phyloP scores from a whole-genome alignment of 1,140 invertebrate genomes.

The Brachionus calyciflorus region DNA sequence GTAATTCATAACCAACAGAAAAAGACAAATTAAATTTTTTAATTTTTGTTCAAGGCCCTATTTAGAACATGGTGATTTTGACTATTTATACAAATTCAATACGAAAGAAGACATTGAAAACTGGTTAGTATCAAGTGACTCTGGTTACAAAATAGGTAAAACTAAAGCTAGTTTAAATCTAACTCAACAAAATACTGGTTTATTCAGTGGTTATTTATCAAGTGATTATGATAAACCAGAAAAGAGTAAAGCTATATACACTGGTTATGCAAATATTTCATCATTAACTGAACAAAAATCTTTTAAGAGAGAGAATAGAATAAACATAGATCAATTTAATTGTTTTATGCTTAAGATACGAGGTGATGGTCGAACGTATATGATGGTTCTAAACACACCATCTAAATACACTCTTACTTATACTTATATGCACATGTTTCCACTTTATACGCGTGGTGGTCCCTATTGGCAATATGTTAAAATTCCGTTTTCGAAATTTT shows the following conservation, averaged over 20 bases:
- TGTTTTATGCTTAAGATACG: slow-evolving; percentile 77
- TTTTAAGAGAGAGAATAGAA: slow-evolving; percentile 9
- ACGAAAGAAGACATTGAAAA: slow-evolving; percentile 66
- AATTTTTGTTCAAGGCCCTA: background rate
- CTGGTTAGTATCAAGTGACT: slow-evolving; percentile 74
- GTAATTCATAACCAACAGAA: background rate
- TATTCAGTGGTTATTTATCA: slow-evolving; percentile 72
- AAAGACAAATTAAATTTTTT: background rate
- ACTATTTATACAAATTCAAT: slow-evolving; percentile 56
- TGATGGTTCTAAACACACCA: slow-evolving; percentile 70
- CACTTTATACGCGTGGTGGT: slow-evolving; percentile 83
- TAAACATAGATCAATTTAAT: slow-evolving; percentile 74
- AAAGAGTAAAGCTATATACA: slow-evolving; percentile 38
- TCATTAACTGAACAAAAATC: background rate
- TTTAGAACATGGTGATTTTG: slow-evolving; percentile 55
- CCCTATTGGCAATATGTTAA: slow-evolving; percentile 90
- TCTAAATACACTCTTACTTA: slow-evolving; percentile 74
- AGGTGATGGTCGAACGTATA: slow-evolving; percentile 84
- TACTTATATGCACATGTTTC: slow-evolving; percentile 78
- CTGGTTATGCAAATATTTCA: slow-evolving; percentile 32
- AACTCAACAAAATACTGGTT: slow-evolving; percentile 68
- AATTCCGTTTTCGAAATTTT: slow-evolving; percentile 94
- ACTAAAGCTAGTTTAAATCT: slow-evolving; percentile 67
- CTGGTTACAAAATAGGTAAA: slow-evolving; percentile 74
- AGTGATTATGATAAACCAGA: slow-evolving; percentile 34